Evolutionary conservation across 2,888 invertebrate species (phyloP).

Genomic region (Lochmaea capreae): DNA sequence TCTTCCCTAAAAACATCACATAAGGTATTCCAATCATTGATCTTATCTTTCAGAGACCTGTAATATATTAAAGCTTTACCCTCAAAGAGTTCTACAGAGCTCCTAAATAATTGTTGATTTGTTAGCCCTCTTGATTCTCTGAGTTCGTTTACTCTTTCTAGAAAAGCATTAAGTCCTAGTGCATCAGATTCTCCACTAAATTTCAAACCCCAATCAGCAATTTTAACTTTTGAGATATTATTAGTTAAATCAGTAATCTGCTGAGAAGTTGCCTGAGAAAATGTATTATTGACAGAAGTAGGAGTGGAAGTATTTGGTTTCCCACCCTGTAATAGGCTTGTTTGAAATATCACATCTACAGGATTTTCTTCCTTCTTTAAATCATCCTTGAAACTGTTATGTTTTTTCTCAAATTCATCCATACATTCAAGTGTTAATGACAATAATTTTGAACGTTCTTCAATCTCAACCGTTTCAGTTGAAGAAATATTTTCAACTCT

Average conservation of each 20-base stretch:
- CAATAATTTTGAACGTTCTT: neutral
- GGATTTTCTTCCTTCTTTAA: neutral
- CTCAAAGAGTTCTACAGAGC: conserved; percentile 23
- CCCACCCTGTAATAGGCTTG: neutral
- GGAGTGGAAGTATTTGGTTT: too few species aligned
- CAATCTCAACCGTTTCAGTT: neutral
- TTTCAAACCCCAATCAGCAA: neutral
- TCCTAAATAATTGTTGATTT: conserved; percentile 10
- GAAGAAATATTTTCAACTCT: neutral
- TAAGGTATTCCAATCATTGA: conserved; percentile 36
- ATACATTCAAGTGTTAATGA: neutral
- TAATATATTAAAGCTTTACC: conserved; percentile 29
- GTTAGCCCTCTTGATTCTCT: conserved; percentile 11
- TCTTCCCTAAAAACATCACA: conserved; percentile 34
- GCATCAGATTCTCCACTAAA: neutral
- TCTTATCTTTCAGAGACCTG: conserved; percentile 4
- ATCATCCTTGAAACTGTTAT: neutral
- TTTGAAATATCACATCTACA: neutral
- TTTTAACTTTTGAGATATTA: too few species aligned
- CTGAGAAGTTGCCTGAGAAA: too few species aligned
- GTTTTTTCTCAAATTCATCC: neutral
- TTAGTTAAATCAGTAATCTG: too few species aligned
- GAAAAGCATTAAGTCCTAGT: too few species aligned
- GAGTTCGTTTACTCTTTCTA: neutral
- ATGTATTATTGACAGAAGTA: too few species aligned